Evolutionary conservation across 2,797 vertebrate species (phyloP), one percentile per base, ranked within the genome.

Genomic region (Cuculus canorus): DNA sequence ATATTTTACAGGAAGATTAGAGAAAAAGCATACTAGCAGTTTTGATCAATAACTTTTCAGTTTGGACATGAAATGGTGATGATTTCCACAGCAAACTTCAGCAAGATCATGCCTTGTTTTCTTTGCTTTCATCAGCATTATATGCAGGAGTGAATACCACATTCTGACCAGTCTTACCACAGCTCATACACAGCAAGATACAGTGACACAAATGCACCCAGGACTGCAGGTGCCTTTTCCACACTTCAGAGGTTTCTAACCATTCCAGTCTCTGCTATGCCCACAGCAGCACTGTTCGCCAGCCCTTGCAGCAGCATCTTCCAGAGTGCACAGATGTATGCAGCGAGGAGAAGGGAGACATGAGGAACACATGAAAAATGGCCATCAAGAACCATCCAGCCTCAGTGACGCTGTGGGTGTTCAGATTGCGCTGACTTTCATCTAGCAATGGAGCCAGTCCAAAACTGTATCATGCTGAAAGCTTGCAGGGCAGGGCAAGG

Each of bases 401-500:
- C 45, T 73, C 77, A 64, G 53, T 0, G 1, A 23, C 4, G 2
- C 54, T 71, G 23, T 15, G 75, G n/a, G 14, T 43, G 82, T 69
- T 88, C 73, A n/a, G 21, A 15, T 8, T n/a, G 91, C 17, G 39
- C 30, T 63, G 86, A 41, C 8, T 11, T 43, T 82, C 69, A 12
- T 68, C 33, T 72, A 88, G 54, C 45, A 76, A 9, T 37, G 72
- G 52, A 75, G 24, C 63, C 52, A 33, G 24, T 25, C 77, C 82
- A 78, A 68, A 90, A 73, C 28, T 18, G 2, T 64, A 63, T 68
- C 73, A 84, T n/a, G 43, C 63, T 65, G 63, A 61, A 39, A 91
- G 52, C 52, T 78, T 41, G 35, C 72, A 86, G 59, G 65, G 87
- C 75, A 93, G 76, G 86, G 75, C 88, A 57, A 28, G 47, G 83